Conservation (phyloP, 2,888 invertebrate species). For the Smittia aterrima region DNA sequence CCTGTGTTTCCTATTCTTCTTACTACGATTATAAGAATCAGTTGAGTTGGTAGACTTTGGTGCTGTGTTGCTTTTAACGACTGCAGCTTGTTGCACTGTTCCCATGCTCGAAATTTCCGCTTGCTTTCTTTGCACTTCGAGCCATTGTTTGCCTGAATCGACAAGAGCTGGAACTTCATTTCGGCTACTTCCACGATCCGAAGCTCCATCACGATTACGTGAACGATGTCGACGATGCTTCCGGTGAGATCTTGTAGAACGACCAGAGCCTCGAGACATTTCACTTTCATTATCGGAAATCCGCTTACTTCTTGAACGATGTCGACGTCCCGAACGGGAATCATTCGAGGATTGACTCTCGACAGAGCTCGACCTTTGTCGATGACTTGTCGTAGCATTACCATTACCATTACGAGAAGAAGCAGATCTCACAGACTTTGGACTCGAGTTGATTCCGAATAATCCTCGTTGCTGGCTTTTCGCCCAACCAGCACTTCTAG, state of each 20-base stretch:
- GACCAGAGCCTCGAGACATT: slow-evolving; percentile 78
- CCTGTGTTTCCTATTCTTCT: slow-evolving; percentile 61
- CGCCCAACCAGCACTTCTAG: slow-evolving; percentile 77
- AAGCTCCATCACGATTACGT: slow-evolving; percentile 68
- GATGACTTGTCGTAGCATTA: slow-evolving; percentile 10
- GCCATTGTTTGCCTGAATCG: slow-evolving; percentile 86
- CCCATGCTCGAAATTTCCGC: slow-evolving; percentile 59
- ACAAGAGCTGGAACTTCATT: slow-evolving; percentile 65
- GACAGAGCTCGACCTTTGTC: slow-evolving; percentile 71
- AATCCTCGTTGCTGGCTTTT: slow-evolving; percentile 73
- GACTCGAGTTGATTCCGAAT: slow-evolving; percentile 74
- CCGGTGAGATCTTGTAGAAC: slow-evolving; percentile 74
- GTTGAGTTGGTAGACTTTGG: slow-evolving; percentile 46
- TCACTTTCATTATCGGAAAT: slow-evolving; percentile 90
- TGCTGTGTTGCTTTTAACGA: slow-evolving; percentile 60
- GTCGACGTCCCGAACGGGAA: slow-evolving; percentile 73
- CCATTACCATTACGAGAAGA: slow-evolving; percentile 45
- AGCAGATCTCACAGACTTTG: slow-evolving; percentile 77
- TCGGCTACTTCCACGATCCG: slow-evolving; percentile 66
- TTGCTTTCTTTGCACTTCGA: slow-evolving; percentile 77
- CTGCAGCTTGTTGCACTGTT: slow-evolving; percentile 68
- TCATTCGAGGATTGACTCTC: slow-evolving; percentile 90
- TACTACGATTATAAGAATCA: slow-evolving; percentile 42
- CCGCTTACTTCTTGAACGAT: slow-evolving; percentile 75
- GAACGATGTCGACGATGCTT: slow-evolving; percentile 72